Base-by-base conservation (phyloP, 2,888 invertebrate genomes). In the Lamellibrachia satsuma region DNA sequence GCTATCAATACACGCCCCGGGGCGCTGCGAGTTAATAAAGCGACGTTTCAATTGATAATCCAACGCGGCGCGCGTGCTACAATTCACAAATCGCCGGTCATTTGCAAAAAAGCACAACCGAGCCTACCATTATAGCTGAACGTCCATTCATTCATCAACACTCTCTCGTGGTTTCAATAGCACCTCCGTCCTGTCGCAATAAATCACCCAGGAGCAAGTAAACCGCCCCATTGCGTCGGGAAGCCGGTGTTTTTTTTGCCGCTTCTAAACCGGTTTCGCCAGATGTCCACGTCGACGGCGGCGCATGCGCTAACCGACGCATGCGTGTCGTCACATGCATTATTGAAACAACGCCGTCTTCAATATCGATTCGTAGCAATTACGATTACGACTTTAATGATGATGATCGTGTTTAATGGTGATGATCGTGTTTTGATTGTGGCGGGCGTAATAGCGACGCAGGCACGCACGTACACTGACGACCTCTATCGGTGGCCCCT, bases 311-410 rank as follows among this genome's bases (percentile, higher is more conserved):
- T n/a, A 15, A 75, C 22, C 15, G 75, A 75, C 22, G 75, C 75
- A 15, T n/a, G 75, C 75, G 2, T 22, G 75, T 75, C 75, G 75
- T 75, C 75, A 22, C 75, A 75, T 75, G 75, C 75, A 75, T 75
- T 75, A 75, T 75, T 75, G 75, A 75, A 75, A 75, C n/a, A 3
- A 75, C 75, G 75, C 75, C 75, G 75, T 75, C 75, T 75, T 75
- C n/a, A 15, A n/a, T 75, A 75, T 75, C 75, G 75, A 75, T 75
- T 75, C 75, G 75, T 15, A 3, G 75, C 75, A 75, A 75, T 75
- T 75, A 75, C 75, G 75, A 75, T 75, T 75, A 75, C 75, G n/a
- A 22, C 22, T 75, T n/a, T 75, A 75, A 75, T 75, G 75, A 75
- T 22, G 75, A 22, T 75, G 75, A 15, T 15, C 22, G 75, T 75